Base-by-base conservation (phyloP, 2,888 invertebrate genomes). In the Diaprepes abbreviatus region DNA sequence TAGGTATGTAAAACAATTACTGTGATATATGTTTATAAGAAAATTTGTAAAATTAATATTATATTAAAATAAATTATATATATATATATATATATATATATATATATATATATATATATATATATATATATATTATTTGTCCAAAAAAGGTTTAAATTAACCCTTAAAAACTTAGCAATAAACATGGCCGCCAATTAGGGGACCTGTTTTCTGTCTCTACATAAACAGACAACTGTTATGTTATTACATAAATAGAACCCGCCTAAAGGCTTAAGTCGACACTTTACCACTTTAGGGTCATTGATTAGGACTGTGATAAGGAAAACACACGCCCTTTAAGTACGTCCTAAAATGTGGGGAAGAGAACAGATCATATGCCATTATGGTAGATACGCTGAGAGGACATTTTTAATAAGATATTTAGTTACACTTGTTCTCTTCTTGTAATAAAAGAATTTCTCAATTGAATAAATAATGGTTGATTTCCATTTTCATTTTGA, bases 321-420 rank as follows among this genome's bases (percentile, higher is more conserved):
- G 28, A 28, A 31, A 50, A 38, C 48, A 50, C 48, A 28, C 48
- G 48, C 48, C 48, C 48, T 28, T 24, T 50, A 21, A 24, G 24
- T 45, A 45, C 19, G 48, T 50, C 5, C 2, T 50, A 28, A 50
- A 14, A 50, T 9, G 48, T 16, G 9, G 28, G n/a, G 28, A 21
- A 50, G 14, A 50, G 48, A 2, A 50, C 28, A 50, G 7, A 16
- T 50, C 28, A 19, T 50, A 9, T 14, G 16, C 48, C 14, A 50
- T 43, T 43, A 19, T 19, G 40, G 9, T 14, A 19, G 17, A 43
- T 14, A 14, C 5, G 9, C 14, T 28, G 2, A 28, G 48, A 14
- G 7, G 48, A 50, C 48, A 50, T 50, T 31, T 50, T 50, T 45
- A 48, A 48, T 24, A n/a, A n/a, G n/a, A n/a, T n/a, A n/a, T n/a